phyloP scores from a whole-genome alignment of 2,113 vertebrate species.

The Sclerurus mexicanus region DNA sequence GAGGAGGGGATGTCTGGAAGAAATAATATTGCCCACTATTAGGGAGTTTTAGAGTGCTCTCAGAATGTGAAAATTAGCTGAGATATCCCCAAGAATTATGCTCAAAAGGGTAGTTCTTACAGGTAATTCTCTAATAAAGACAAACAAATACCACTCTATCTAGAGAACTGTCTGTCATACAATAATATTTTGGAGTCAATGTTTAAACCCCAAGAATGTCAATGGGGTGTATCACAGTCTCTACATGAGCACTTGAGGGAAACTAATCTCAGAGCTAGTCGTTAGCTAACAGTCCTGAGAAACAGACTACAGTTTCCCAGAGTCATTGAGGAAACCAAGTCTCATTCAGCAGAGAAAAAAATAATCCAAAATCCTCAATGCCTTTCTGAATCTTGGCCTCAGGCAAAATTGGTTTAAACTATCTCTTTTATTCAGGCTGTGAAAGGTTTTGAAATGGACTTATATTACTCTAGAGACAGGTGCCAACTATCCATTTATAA shows the following conservation, averaged over 20 bases:
- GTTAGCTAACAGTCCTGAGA: neutral
- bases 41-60: neutral
- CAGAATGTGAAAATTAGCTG: neutral
- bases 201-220: neutral
- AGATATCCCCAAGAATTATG: neutral
- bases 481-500: neutral
- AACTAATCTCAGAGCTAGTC: neutral
- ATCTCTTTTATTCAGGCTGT: neutral
- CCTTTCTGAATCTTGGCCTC: neutral
- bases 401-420: neutral
- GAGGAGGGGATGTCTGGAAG: neutral
- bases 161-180: neutral
- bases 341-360: neutral
- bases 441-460: neutral
- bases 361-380: neutral
- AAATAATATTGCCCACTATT: neutral
- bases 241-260: neutral
- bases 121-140: neutral
- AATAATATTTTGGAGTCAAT: neutral
- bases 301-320: neutral
- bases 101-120: neutral
- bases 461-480: neutral
- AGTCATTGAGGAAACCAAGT: neutral
- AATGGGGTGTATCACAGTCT: neutral
- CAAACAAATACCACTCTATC: neutral